Evolutionary conservation across 2,797 vertebrate genomes (phyloP).

Genomic region (Enteromius radiatus): DNA sequence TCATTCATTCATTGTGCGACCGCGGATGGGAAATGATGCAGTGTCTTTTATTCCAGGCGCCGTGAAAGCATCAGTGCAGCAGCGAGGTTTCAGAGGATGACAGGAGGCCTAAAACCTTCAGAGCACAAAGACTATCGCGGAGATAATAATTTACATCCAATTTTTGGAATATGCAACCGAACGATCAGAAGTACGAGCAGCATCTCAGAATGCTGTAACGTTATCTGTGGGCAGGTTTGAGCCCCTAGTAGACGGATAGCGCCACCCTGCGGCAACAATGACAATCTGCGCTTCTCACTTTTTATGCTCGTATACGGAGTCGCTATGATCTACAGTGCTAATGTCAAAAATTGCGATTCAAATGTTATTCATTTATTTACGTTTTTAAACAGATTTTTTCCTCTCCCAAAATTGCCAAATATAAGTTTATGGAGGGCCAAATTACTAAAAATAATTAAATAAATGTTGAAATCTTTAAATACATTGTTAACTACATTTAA

Average conservation of each 20-base stretch:
- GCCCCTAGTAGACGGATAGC: not conserved
- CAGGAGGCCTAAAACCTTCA: not conserved
- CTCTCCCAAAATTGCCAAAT: not conserved
- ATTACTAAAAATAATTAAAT: no score
- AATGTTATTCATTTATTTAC: not conserved
- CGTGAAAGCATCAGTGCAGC: not conserved
- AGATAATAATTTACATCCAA: not conserved
- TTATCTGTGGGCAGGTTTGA: constrained; percentile 2
- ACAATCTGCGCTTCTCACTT: not conserved
- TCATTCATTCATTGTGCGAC: not conserved
- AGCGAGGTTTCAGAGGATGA: not conserved
- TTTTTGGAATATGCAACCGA: not conserved
- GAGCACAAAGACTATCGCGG: not conserved
- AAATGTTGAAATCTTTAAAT: not conserved
- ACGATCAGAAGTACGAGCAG: not conserved
- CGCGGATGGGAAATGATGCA: not conserved
- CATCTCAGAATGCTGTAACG: not conserved
- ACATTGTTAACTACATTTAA: not conserved
- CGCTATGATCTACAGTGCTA: not conserved
- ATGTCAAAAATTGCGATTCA: not conserved
- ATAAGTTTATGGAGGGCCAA: not conserved
- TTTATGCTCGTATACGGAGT: not conserved
- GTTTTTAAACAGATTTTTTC: not conserved
- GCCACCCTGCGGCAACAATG: not conserved
- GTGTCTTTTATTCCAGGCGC: constrained; percentile 4